Evolutionary conservation across 2,888 invertebrate genomes (phyloP).

Genomic region (Eudemis profundana): DNA sequence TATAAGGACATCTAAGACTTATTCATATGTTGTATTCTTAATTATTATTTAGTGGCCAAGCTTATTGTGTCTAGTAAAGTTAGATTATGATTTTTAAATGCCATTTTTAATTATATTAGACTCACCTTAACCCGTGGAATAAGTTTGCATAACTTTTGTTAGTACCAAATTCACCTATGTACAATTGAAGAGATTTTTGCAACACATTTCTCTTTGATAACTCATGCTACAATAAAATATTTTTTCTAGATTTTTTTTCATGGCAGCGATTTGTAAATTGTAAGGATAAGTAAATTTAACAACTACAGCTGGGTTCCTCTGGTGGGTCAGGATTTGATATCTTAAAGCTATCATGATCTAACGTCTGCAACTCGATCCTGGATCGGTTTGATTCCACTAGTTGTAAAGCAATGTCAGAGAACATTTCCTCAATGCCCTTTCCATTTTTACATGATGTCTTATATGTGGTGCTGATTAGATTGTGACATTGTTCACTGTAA

Average conservation of each 20-base stretch:
- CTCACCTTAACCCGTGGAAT: too few relatives aligned
- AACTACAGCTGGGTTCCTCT: conserved; percentile 79
- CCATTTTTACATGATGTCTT: conserved; percentile 96
- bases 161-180: too few relatives aligned
- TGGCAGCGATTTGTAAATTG: neutral
- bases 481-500: conserved; percentile 95
- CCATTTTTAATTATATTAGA: neutral
- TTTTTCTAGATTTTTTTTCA: neutral
- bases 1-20: neutral
- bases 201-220: too few relatives aligned
- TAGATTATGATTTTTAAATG: conserved; percentile 8
- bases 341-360: conserved; percentile 92
- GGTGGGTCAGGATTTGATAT: conserved; percentile 87
- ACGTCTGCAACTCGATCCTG: conserved; percentile 91
- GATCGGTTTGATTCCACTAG: conserved; percentile 92
- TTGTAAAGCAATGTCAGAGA: conserved; percentile 93
- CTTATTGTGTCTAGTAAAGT: conserved; percentile 26
- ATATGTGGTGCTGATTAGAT: conserved; percentile 94
- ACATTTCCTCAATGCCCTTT: conserved; percentile 96
- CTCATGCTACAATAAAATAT: too few relatives aligned
- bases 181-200: too few relatives aligned
- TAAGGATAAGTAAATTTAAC: conserved; percentile 57
- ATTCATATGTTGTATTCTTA: conserved; percentile 8
- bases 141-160: too few relatives aligned
- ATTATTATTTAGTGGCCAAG: conserved; percentile 21